phyloP scores from a whole-genome alignment of 2,888 invertebrate genomes.

The Cephonodes hylas region DNA sequence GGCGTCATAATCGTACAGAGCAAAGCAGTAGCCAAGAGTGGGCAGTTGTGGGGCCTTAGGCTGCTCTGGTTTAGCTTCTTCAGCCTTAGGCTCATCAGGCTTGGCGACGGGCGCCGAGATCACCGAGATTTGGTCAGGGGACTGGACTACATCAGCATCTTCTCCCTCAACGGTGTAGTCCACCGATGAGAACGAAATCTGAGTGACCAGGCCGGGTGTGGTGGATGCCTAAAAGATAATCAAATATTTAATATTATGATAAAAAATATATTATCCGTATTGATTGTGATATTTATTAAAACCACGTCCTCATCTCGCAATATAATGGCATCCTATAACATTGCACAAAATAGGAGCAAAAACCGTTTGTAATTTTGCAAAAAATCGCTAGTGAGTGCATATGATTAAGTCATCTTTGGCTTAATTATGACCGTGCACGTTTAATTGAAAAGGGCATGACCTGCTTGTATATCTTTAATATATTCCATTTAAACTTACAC shows the following conservation, averaged over 20 bases:
- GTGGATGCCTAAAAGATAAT: constrained; percentile 47
- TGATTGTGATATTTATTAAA: no score
- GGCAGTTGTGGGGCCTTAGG: constrained; percentile 20
- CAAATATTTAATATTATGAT: neutral
- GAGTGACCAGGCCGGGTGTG: constrained; percentile 85
- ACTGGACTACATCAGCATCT: constrained; percentile 85
- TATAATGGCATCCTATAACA: no score
- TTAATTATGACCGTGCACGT: no score
- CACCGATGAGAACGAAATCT: constrained; percentile 96
- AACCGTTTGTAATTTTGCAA: no score
- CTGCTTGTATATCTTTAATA: no score
- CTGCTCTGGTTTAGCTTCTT: constrained; percentile 30
- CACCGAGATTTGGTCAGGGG: constrained; percentile 86
- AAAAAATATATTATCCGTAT: no score
- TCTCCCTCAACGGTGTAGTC: constrained; percentile 95
- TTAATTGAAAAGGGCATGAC: no score
- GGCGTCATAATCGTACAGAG: constrained; percentile 96
- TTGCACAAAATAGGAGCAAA: no score
- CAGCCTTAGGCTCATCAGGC: constrained; percentile 53
- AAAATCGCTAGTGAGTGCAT: no score
- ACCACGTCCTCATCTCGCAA: no score
- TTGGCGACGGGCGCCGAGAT: constrained; percentile 82
- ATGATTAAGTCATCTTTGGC: no score
- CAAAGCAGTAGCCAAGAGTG: constrained; percentile 86
- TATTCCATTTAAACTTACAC: no score